These are phyloP conservation scores for Lithophane ornitopus DNA, from an alignment of 2,888 invertebrate genomes.

Conservation along the genomic window DNA sequence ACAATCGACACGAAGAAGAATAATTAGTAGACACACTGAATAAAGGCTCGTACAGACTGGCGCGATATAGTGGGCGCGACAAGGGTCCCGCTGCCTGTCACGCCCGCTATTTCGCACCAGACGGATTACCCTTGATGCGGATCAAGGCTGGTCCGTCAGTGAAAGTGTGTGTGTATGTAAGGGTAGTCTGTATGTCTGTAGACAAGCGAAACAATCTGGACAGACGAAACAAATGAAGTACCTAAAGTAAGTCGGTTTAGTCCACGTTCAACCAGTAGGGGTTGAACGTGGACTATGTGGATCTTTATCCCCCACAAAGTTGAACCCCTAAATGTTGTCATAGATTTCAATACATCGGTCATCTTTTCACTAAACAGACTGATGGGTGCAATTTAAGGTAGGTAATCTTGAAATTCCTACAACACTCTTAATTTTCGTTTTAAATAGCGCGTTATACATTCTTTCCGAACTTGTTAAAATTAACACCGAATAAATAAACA, in stretches of 20 bases:
- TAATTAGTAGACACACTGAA: background rate
- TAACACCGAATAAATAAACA: conserved; percentile 60
- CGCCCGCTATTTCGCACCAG: too few relatives aligned
- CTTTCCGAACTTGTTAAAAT: conserved; percentile 40
- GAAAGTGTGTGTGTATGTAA: background rate
- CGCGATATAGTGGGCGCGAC: too few relatives aligned
- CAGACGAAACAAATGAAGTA: too few relatives aligned
- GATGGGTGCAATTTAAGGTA: background rate
- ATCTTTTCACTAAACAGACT: background rate
- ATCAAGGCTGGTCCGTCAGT: background rate
- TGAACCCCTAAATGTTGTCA: too few relatives aligned
- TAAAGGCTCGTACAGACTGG: too few relatives aligned
- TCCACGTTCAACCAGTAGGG: too few relatives aligned
- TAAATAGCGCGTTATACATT: background rate
- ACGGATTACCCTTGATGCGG: background rate
- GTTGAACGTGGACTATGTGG: too few relatives aligned
- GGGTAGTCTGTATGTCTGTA: background rate
- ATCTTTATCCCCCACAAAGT: too few relatives aligned
- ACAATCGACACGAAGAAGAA: background rate
- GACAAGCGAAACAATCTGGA: too few relatives aligned
- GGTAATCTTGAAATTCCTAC: background rate
- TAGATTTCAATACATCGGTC: too few relatives aligned
- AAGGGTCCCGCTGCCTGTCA: too few relatives aligned
- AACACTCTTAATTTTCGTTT: background rate
- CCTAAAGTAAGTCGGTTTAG: too few relatives aligned